phyloP scores from a whole-genome alignment of 2,888 invertebrate genomes.

The Noctuana brunneofusca region DNA sequence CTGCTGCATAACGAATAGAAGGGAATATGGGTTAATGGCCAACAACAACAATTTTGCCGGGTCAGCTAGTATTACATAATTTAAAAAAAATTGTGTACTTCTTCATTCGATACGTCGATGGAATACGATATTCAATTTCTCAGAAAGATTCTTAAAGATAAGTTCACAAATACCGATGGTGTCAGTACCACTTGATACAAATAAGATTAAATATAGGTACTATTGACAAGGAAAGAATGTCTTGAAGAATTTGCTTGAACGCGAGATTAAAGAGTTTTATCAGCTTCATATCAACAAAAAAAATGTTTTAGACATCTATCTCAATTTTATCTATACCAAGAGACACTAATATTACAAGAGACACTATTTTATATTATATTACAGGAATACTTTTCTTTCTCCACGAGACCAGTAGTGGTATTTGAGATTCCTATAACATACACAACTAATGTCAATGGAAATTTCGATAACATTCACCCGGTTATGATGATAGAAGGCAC shows the following conservation, averaged over 20 bases:
- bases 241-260: conserved; percentile 1
- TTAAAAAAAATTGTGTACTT: no score
- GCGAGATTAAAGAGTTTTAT: conserved; percentile 5
- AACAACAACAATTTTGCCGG: no score
- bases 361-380: conserved; percentile 18
- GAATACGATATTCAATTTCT: no score
- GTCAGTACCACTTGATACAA: background rate
- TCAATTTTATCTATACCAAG: no score
- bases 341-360: no score
- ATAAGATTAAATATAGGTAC: background rate
- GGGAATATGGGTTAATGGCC: no score
- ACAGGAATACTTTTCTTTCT: conserved; percentile 55
- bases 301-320: background rate
- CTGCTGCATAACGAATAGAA: no score
- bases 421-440: conserved; percentile 77
- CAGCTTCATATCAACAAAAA: conserved; percentile 1
- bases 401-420: conserved; percentile 27
- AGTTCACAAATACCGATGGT: background rate
- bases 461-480: conserved; percentile 65
- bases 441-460: conserved; percentile 59
- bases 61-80: no score
- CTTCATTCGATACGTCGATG: no score
- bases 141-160: background rate
- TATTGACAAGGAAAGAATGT: conserved; percentile 6
- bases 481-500: conserved; percentile 47